Conservation (phyloP, 2,113 vertebrate species). For the Labrus mixtus region DNA sequence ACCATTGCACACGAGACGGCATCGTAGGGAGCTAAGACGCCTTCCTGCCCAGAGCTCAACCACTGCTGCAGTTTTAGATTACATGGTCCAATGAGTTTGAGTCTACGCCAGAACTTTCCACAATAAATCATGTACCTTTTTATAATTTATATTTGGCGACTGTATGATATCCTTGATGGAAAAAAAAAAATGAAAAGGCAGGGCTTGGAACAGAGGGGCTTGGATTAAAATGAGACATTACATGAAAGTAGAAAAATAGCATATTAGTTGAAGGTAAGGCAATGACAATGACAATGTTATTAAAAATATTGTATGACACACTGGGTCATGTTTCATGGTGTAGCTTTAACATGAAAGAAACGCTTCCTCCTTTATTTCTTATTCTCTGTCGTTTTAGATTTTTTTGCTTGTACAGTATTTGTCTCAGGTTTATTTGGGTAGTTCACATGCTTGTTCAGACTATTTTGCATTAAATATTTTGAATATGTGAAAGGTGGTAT, state of each 20-base stretch:
- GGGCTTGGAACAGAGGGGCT: background rate
- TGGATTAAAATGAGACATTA: background rate
- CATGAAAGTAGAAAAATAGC: background rate
- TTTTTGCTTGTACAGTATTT: too few species aligned
- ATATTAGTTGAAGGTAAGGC: background rate
- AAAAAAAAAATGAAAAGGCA: background rate
- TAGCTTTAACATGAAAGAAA: too few species aligned
- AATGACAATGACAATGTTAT: too few species aligned
- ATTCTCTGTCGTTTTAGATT: too few species aligned
- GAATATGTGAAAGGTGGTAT: too few species aligned
- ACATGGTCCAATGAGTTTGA: background rate
- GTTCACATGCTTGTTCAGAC: too few species aligned
- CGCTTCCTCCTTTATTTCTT: too few species aligned
- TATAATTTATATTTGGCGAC: background rate
- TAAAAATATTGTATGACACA: too few species aligned
- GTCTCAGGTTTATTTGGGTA: too few species aligned
- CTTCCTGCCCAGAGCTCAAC: background rate
- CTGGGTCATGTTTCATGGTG: too few species aligned
- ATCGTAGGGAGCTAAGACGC: background rate
- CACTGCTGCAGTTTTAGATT: slow-evolving; percentile 6
- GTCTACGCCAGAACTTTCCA: background rate
- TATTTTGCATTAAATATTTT: too few species aligned
- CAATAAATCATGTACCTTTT: background rate
- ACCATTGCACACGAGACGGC: too few species aligned
- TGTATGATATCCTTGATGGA: background rate